Conservation (phyloP, 2,797 vertebrate species). For the Enteromius viviparus region DNA sequence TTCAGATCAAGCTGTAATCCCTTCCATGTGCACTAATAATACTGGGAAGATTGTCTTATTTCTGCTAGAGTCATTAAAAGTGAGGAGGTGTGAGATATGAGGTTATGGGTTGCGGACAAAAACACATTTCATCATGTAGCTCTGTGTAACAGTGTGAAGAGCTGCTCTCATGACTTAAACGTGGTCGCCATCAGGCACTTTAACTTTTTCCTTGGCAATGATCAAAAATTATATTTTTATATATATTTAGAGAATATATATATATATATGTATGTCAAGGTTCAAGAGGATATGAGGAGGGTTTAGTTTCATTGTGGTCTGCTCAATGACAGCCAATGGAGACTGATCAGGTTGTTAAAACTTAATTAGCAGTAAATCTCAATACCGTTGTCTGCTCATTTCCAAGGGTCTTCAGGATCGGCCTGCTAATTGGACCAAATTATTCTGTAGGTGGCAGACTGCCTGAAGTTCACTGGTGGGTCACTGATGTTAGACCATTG, state of each 20-base stretch:
- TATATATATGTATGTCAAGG: conserved; percentile 24
- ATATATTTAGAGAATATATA: too few species aligned
- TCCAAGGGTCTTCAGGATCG: conserved; percentile 45
- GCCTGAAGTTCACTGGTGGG: conserved; percentile 62
- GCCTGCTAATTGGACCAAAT: conserved; percentile 56
- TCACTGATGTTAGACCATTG: conserved; percentile 44
- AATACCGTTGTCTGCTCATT: conserved; percentile 45
- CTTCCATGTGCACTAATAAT: conserved; percentile 77
- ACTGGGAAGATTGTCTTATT: conserved; percentile 61
- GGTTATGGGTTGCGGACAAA: conserved; percentile 24
- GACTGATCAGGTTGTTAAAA: conserved; percentile 58
- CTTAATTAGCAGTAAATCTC: conserved; percentile 60
- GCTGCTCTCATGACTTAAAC: conserved; percentile 27
- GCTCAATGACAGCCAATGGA: conserved; percentile 51
- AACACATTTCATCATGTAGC: conserved; percentile 7
- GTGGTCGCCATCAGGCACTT: not conserved
- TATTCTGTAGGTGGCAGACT: conserved; percentile 44
- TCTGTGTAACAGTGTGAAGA: conserved; percentile 5
- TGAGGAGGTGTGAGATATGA: conserved; percentile 45
- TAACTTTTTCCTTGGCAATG: conserved; percentile 42
- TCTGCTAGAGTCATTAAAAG: conserved; percentile 59
- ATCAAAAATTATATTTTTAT: not conserved
- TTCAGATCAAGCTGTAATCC: conserved; percentile 75
- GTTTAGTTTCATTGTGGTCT: conserved; percentile 60
- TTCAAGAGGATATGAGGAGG: conserved; percentile 47